phyloP scores from a whole-genome alignment of 2,113 vertebrate species.

The Mormyrus lacerda region DNA sequence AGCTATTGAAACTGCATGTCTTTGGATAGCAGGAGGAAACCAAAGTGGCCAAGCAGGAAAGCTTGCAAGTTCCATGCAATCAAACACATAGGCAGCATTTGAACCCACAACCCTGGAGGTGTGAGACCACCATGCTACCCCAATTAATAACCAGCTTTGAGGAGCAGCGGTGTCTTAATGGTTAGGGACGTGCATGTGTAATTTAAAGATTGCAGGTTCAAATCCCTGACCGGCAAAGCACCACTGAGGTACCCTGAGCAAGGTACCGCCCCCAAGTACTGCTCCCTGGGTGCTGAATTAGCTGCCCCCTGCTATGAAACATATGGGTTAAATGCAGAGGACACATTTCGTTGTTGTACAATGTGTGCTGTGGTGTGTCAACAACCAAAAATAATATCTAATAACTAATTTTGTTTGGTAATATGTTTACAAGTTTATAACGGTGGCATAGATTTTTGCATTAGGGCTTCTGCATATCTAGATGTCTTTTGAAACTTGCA shows the following conservation, averaged over 20 bases:
- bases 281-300: too few relatives aligned
- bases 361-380: too few relatives aligned
- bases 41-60: not conserved
- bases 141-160: not conserved
- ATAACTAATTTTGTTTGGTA: not conserved
- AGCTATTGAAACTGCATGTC: not conserved
- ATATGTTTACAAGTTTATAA: not conserved
- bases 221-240: too few relatives aligned
- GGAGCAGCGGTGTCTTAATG: too few relatives aligned
- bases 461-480: not conserved
- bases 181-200: too few relatives aligned
- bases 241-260: too few relatives aligned
- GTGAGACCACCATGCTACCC: not conserved
- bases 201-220: too few relatives aligned
- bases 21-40: not conserved
- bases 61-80: not conserved
- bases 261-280: too few relatives aligned
- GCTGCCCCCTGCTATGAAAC: too few relatives aligned
- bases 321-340: too few relatives aligned
- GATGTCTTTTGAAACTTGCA: not conserved
- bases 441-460: not conserved
- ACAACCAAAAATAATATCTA: not conserved
- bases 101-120: not conserved
- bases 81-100: not conserved
- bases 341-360: too few relatives aligned